Base-by-base conservation (phyloP, 2,888 invertebrate species). In the Megamerina dolium region DNA sequence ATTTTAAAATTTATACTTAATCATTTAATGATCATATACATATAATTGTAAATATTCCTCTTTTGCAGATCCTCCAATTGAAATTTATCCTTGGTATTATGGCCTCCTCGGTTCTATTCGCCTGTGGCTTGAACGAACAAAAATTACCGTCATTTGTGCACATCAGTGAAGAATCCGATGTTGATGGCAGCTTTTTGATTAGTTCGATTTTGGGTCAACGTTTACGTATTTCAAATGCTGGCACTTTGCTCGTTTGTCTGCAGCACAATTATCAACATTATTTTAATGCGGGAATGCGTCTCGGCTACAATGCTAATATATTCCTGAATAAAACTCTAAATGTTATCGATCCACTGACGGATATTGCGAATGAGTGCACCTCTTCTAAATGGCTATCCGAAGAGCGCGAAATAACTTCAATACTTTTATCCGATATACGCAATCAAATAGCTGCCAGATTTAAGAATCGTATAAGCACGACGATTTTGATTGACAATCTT, bases 231-330 rank as follows among this genome's bases (percentile, higher is more conserved):
- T 77, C 79, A 47, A 63, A 69, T 20, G 71, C 75, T 43, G 76
- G 76, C 40, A 69, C 82, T 5, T 73, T 85, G 54, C 69, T 87
- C 36, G 72, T 86, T 37, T 77, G 81, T 37, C 74, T 83, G 47
- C 87, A 87, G 61, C 83, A 86, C 58, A 79, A 82, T 2, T 73
- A 83, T 36, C 76, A 77, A 41, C 87, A 87, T 62, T 87, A 85
- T 59, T 81, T 84, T 46, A 82, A 80, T 68, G 77, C 86, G 26
- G 83, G 85, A 12, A 78, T 83, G 59, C 81, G 83, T 57, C 74
- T 87, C 59, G 85, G 85, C 37, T 85, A 82, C 59, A 85, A 85
- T 63, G 68, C 86, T 23, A 74, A 77, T 26, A 67, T 74, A 38
- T 69, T 75, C 45, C 63, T 73, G 19, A 72, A 72, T 13, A 75